Conservation (phyloP, 2,888 invertebrate species). For the Hirtodrosophila duncani region DNA sequence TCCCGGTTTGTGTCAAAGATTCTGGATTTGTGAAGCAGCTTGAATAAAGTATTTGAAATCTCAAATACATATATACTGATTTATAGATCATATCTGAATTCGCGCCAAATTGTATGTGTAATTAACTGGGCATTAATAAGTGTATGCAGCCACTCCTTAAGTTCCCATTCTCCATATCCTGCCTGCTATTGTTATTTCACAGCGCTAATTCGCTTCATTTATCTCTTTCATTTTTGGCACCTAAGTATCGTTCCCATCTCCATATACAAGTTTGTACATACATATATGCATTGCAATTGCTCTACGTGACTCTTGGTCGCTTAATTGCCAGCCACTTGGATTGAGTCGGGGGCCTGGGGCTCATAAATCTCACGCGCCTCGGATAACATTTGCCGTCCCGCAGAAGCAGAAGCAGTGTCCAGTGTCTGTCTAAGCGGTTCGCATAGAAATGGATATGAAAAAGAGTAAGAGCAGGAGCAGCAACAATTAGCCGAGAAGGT, state of each 20-base stretch:
- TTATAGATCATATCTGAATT: too few species aligned
- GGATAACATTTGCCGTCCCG: conserved; percentile 35
- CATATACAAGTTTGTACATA: not conserved
- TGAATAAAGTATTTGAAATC: too few species aligned
- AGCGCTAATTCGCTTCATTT: conserved; percentile 57
- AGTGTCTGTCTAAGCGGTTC: conserved; percentile 39
- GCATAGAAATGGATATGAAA: conserved; percentile 40
- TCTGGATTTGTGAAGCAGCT: not conserved
- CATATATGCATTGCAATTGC: conserved; percentile 19
- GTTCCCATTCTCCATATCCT: conserved; percentile 3
- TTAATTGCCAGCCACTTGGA: conserved; percentile 42
- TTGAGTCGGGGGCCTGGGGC: conserved; percentile 29
- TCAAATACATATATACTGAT: too few species aligned
- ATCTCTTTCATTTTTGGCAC: conserved; percentile 32
- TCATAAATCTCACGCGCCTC: conserved; percentile 67
- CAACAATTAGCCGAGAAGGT: conserved; percentile 38
- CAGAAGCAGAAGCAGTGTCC: conserved; percentile 35
- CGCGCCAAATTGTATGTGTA: too few species aligned
- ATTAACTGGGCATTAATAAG: too few species aligned
- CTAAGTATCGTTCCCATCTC: not conserved
- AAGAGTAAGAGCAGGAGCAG: conserved; percentile 14
- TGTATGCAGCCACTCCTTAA: not conserved
- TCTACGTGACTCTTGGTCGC: conserved; percentile 32
- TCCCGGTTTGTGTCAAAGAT: conserved; percentile 5
- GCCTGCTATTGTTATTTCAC: conserved; percentile 1